Conservation (phyloP, 2,888 invertebrate species). For the Pardosa pseudoannulata region DNA sequence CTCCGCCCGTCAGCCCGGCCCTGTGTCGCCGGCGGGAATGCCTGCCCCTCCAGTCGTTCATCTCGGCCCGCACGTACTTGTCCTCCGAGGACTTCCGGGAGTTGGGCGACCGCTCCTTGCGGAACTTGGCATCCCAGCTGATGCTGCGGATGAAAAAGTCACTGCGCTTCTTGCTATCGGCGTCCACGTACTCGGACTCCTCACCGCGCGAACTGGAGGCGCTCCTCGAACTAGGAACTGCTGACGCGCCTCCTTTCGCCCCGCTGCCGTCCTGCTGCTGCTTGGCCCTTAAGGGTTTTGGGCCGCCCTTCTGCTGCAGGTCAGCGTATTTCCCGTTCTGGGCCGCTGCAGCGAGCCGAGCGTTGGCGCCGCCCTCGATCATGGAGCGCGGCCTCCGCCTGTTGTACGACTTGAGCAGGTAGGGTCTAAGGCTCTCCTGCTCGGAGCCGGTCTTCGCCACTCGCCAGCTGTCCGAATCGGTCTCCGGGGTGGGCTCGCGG, state of each 20-base stretch:
- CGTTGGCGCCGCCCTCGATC: constrained; percentile 57
- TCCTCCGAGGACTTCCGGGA: constrained; percentile 20
- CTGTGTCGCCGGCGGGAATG: constrained; percentile 53
- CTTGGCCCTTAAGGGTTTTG: neutral
- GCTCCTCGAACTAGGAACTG: constrained; percentile 48
- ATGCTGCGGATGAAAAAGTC: constrained; percentile 65
- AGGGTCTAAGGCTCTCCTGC: constrained; percentile 37
- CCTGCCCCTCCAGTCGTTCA: constrained; percentile 46
- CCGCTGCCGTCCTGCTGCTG: constrained; percentile 13
- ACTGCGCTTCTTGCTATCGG: constrained; percentile 49
- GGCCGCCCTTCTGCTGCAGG: constrained; percentile 11
- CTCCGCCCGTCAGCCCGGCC: constrained; percentile 18
- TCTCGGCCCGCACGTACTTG: constrained; percentile 29
- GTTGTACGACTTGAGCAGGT: constrained; percentile 21
- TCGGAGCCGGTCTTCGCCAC: constrained; percentile 35
- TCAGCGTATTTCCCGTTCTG: constrained; percentile 23
- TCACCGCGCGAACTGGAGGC: constrained; percentile 66
- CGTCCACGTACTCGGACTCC: constrained; percentile 47
- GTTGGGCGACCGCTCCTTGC: constrained; percentile 43
- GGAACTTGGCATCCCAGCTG: constrained; percentile 67
- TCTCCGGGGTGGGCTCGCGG: constrained; percentile 62
- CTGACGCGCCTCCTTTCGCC: neutral
- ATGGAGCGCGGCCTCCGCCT: constrained; percentile 67
- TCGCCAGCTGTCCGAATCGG: constrained; percentile 68
- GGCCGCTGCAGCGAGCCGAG: neutral